Evolutionary conservation across 2,888 invertebrate genomes (phyloP), one percentile per base, ranked within the genome.

Genomic region (Drosophila austrosaltans): DNA sequence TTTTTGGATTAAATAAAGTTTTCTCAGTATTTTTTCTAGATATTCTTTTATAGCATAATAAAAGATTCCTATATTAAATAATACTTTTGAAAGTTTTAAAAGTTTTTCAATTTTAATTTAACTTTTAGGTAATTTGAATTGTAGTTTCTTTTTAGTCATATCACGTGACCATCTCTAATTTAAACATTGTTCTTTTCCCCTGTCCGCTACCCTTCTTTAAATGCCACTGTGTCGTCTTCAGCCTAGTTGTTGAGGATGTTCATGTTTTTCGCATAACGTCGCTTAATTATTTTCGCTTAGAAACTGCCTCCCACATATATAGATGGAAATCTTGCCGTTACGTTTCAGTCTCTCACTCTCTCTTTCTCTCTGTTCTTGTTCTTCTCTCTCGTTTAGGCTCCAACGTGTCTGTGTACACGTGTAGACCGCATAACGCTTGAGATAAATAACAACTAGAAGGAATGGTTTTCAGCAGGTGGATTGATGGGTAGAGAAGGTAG

Each of bases 201-300:
- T 20, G 16, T 30, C 28, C 16, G 25, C 28, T 20, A 36, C 10
- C 10, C 22, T 39, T 32, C 20, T 25, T 2, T n/a, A 32, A 42
- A n/a, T 57, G 32, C 20, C 16, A 53, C 3, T 28, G 39, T 32
- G 20, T 39, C 54, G 56, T 40, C 25, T 25, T 42, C 56, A 58
- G 72, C 66, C 59, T 63, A 40, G 61, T 58, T 68, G 40, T 75
- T 75, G 53, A 75, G 75, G 60, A 75, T 71, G 75, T 65, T 75
- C 66, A 66, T 73, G 73, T 73, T 66, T 66, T 72, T 59, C 84
- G 77, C 82, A 79, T 81, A 84, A 75, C 70, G 66, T 54, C 62
- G 77, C 78, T 82, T 86, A 82, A 86, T 88, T 88, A 85, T 88
- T 78, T 86, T 82, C 66, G 71, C 84, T 79, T 72, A 59, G 64